Conservation (phyloP, 30 jellyfish, hydroid and myxozoan species). For the Aurelia coerulea region DNA sequence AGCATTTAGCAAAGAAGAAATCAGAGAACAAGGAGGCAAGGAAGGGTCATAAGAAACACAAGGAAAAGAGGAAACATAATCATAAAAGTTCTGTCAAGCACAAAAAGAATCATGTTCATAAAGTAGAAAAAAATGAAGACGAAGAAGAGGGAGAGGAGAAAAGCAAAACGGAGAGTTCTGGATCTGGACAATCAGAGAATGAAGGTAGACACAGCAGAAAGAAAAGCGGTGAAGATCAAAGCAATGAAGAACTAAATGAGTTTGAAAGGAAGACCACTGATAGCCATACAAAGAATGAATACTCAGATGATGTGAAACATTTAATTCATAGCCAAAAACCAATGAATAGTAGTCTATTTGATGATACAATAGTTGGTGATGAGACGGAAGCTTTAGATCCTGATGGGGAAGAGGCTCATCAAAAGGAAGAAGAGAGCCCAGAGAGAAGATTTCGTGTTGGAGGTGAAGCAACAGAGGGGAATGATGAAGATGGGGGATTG, state of each 20-base stretch:
- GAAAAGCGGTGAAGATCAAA: background rate
- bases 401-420: conserved; percentile 25
- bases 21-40: background rate
- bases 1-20: background rate
- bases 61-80: background rate
- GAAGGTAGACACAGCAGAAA: background rate
- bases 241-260: background rate
- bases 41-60: conserved; percentile 31
- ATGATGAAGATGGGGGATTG: background rate
- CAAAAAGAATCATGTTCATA: background rate
- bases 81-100: background rate
- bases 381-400: conserved; percentile 39
- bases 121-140: background rate
- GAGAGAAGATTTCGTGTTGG: background rate
- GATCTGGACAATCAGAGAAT: background rate
- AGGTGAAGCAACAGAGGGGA: background rate
- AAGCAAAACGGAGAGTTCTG: background rate
- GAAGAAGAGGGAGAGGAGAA: background rate
- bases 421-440: conserved; percentile 2
- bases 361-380: conserved; percentile 58
- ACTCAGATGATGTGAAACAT: conserved; percentile 54
- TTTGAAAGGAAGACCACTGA: background rate
- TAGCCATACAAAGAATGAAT: conserved; percentile 12
- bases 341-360: conserved; percentile 62
- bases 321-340: conserved; percentile 30